Conservation (phyloP, 2,888 invertebrate genomes). For the Nephrotoma appendiculata region DNA sequence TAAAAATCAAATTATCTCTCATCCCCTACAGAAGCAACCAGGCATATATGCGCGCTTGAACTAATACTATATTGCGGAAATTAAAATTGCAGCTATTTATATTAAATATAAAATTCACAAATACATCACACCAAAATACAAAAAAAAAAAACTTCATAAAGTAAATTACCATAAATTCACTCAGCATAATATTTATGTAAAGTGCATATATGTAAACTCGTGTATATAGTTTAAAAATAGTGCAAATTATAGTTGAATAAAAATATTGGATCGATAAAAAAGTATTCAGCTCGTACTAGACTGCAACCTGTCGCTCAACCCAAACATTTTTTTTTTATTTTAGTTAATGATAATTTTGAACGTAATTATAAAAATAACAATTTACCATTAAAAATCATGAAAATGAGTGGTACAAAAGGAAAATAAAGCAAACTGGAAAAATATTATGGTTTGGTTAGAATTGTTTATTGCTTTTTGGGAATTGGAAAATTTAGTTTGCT, state of each 20-base stretch:
- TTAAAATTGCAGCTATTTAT: not conserved
- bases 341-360: not conserved
- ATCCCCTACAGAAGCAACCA: not conserved
- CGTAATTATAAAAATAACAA: not conserved
- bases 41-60: not conserved
- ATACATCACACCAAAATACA: not conserved
- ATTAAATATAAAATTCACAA: not conserved
- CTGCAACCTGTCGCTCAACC: not conserved
- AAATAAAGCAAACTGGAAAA: not conserved
- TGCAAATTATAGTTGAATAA: not conserved
- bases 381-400: not conserved
- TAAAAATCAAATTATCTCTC: not conserved
- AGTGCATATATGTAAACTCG: not conserved
- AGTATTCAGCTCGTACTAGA: not conserved
- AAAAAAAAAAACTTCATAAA: not conserved
- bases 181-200: not conserved
- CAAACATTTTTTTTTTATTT: not conserved
- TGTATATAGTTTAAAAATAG: not conserved
- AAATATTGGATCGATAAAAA: not conserved
- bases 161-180: not conserved
- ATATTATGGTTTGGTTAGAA: not conserved
- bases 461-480: not conserved
- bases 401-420: not conserved
- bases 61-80: not conserved
- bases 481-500: not conserved